A percentile compares a stretch with the other conserved stretches of the same genome.
phyloP scores from a whole-genome alignment of 2,888 invertebrate species.

The Eilema depressum region DNA sequence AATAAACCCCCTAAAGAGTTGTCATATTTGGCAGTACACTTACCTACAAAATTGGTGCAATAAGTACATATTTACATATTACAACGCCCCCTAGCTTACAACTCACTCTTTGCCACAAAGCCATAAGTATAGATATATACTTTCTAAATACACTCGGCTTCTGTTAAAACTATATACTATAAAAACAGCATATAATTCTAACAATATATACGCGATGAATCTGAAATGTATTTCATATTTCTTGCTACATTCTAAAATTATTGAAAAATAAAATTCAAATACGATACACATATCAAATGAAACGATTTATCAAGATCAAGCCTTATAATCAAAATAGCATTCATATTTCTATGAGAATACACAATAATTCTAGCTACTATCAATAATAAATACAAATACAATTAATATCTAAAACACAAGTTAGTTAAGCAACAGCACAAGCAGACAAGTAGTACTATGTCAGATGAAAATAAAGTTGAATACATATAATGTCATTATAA shows the following conservation, averaged over 20 bases:
- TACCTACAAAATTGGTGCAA: conserved; percentile 24
- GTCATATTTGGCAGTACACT: conserved; percentile 31
- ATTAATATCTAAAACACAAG: conserved; percentile 39
- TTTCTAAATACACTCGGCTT: neutral
- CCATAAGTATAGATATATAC: neutral
- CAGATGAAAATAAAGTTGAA: conserved; percentile 9
- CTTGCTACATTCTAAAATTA: neutral
- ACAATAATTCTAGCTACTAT: conserved; percentile 40
- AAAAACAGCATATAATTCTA: neutral
- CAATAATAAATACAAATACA: conserved; percentile 25
- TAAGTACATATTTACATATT: conserved; percentile 27
- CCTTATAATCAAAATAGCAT: conserved; percentile 39
- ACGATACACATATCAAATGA: neutral
- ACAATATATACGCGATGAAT: neutral
- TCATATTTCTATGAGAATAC: conserved; percentile 32
- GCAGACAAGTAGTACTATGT: conserved; percentile 40
- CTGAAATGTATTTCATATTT: neutral
- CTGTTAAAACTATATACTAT: neutral
- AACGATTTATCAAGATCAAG: conserved; percentile 24
- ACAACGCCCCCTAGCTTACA: conserved; percentile 22
- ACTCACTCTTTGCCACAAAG: conserved; percentile 22
- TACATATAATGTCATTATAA: conserved; percentile 19
- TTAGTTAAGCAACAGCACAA: conserved; percentile 60
- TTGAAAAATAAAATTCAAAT: conserved; percentile 20
- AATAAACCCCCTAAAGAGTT: neutral